phyloP scores from a whole-genome alignment of 1,140 invertebrate species.

The Tetragonula clypearis region DNA sequence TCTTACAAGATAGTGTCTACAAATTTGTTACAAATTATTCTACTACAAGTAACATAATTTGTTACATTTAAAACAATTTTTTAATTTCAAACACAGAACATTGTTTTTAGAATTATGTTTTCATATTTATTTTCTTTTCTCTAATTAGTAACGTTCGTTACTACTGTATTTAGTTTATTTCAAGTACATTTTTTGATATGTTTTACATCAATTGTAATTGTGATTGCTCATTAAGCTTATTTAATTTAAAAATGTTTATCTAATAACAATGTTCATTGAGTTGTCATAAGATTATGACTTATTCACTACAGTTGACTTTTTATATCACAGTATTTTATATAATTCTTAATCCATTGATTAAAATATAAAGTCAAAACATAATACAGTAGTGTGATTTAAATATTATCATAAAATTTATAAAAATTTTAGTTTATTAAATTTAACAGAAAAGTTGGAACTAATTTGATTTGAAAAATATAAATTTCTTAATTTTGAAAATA shows the following conservation, averaged over 20 bases:
- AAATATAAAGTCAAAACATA: neutral
- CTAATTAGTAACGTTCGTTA: neutral
- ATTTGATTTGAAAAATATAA: neutral
- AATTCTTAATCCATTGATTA: neutral
- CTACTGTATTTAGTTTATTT: neutral
- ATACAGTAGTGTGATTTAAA: neutral
- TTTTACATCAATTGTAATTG: neutral
- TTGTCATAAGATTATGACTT: conserved; percentile 14
- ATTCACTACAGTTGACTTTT: neutral
- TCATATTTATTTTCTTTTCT: neutral
- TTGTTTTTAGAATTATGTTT: neutral
- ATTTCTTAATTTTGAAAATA: too few species aligned
- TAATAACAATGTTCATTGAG: neutral
- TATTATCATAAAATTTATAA: neutral
- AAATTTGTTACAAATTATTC: neutral
- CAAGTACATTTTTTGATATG: neutral
- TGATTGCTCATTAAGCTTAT: neutral
- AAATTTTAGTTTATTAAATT: neutral
- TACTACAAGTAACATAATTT: neutral
- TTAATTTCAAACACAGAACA: neutral
- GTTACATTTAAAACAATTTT: conserved; percentile 8
- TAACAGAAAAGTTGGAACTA: neutral
- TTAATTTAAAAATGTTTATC: neutral
- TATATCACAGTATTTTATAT: conserved; percentile 27
- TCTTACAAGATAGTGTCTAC: neutral